Percentiles rank a stretch among this genome's conserved stretches.
Evolutionary conservation across 1,140 invertebrate genomes (phyloP).

Genomic region (Papilio machaon): DNA sequence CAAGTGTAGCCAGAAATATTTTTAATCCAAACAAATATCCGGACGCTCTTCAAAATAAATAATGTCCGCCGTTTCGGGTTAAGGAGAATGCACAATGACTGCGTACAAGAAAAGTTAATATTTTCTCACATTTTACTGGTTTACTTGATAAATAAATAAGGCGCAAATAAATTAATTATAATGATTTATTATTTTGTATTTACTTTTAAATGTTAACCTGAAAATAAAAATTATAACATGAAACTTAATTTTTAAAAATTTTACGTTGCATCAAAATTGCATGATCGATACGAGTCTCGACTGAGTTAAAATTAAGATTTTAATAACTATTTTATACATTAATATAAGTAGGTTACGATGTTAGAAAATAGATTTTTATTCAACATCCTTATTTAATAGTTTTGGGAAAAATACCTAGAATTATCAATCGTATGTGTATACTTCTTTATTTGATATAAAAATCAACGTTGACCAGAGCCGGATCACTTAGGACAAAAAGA

Average conservation of each 20-base stretch:
- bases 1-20: constrained; percentile 79
- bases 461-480: constrained; percentile 79
- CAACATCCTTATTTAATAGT: not conserved
- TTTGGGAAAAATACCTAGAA: not conserved
- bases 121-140: not conserved
- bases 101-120: not conserved
- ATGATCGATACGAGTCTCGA: no score
- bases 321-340: no score
- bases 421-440: constrained; percentile 48
- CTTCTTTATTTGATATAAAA: constrained; percentile 70
- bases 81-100: constrained; percentile 52
- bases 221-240: not conserved
- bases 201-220: not conserved
- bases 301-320: no score
- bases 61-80: constrained; percentile 59
- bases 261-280: not conserved
- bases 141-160: not conserved
- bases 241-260: not conserved
- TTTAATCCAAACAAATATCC: constrained; percentile 79
- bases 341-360: no score
- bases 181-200: not conserved
- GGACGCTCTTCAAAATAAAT: constrained; percentile 77
- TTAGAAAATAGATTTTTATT: no score
- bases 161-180: not conserved
- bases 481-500: constrained; percentile 81